phyloP scores from a whole-genome alignment of 2,113 vertebrate genomes.

The Nerophis ophidion region DNA sequence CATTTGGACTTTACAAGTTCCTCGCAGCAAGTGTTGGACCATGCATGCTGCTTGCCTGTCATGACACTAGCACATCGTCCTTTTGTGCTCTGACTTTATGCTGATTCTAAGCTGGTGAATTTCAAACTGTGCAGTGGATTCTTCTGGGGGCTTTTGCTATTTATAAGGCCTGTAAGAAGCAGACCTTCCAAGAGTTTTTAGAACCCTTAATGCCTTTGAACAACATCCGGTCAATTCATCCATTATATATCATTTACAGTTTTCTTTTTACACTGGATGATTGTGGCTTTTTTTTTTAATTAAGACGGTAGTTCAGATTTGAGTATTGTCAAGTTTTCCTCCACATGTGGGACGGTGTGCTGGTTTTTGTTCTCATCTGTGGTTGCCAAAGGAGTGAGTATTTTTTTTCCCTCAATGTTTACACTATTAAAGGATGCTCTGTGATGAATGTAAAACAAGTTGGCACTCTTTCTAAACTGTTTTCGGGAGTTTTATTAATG shows the following conservation, averaged over 20 bases:
- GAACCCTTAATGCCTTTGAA: conserved; percentile 28
- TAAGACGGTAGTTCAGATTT: conserved; percentile 10
- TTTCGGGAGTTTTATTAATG: conserved; percentile 32
- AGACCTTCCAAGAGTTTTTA: conserved; percentile 17
- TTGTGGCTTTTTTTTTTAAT: conserved; percentile 23
- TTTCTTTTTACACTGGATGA: conserved; percentile 20
- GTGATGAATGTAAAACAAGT: conserved; percentile 25
- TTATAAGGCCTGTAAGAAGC: conserved; percentile 15
- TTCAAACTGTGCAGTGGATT: background rate
- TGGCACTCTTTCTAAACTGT: conserved; percentile 8
- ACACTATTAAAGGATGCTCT: conserved; percentile 37
- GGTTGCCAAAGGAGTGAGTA: conserved; percentile 28
- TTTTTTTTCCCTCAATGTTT: conserved; percentile 32
- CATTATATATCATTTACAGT: conserved; percentile 4
- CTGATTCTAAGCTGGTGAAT: background rate
- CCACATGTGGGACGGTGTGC: conserved; percentile 6
- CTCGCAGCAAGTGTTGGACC: conserved; percentile 9
- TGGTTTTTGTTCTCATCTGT: conserved; percentile 40
- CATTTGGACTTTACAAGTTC: background rate
- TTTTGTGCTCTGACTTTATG: background rate
- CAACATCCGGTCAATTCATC: conserved; percentile 16
- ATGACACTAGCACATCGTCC: conserved; percentile 12
- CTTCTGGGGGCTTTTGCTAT: background rate
- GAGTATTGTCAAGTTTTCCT: conserved; percentile 11
- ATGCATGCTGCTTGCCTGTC: conserved; percentile 22